Evolutionary conservation across 2,113 vertebrate genomes (phyloP), one percentile per base, ranked within the genome.

Genomic region (Leptobrachium ailaonicum): DNA sequence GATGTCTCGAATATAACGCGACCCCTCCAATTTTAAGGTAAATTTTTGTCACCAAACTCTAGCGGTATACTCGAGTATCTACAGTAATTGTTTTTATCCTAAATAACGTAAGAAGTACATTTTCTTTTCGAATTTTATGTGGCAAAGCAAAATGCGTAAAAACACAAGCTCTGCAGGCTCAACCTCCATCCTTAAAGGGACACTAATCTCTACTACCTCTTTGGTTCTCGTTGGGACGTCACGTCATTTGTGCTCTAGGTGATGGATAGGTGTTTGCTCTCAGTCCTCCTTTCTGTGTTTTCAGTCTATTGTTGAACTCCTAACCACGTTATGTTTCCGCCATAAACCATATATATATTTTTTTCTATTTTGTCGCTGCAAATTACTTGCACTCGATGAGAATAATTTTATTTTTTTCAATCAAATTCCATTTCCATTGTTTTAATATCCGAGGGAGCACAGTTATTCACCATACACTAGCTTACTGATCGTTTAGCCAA

Each of bases 231-330:
- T 3, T 74, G 79, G 79, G 79, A 62, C 43, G 44, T 64, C 72
- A 75, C 72, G 63, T 69, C 40, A 41, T 73, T 81, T 75, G 64
- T 45, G 54, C 53, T 74, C 72, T 56, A 75, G 79, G 79, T 81
- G 79, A 73, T 62, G 79, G 79, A 74, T 71, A 81, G 79, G 87
- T 88, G 90, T 90, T 89, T 83, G 85, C 87, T 92, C 88, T 91
- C 86, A 76, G 76, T 82, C 83, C 78, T 90, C 60, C 47, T 71
- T 84, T 78, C 86, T 79, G 87, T 88, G 69, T 87, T 85, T 84
- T 86, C 41, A 41, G 66, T 75, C 69, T 56, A 66, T 50, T 80
- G 42, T 80, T 80, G 63, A 66, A 74, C n/a, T 68, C 54, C 43
- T 73, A 68, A 67, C 76, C 63, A 80, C 50, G 72, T 69, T 32